phyloP scores from a whole-genome alignment of 92 coral and sea anemone genomes.

The Chrysogorgia sp. region DNA sequence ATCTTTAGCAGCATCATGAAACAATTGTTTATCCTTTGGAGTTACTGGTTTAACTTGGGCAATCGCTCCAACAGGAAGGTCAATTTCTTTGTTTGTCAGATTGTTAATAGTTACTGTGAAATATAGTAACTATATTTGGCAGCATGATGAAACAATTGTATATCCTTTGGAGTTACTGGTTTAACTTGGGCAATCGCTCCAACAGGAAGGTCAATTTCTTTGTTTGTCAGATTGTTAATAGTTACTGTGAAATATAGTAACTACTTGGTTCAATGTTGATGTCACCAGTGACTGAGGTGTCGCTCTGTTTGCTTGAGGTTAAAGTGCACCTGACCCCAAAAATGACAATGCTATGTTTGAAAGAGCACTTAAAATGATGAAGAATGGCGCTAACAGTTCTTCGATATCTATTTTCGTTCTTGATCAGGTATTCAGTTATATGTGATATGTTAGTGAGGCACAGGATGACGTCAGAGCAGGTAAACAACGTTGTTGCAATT shows the following conservation, averaged over 20 bases:
- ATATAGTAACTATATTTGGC: not conserved
- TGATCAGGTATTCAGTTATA: no score
- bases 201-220: not conserved
- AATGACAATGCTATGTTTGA: no score
- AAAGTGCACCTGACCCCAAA: no score
- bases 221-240: not conserved
- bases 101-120: not conserved
- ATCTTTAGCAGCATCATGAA: not conserved
- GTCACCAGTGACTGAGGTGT: not conserved
- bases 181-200: not conserved
- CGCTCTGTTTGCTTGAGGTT: not conserved
- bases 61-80: not conserved
- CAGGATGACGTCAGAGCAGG: no score
- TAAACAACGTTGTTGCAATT: no score
- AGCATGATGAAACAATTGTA: not conserved
- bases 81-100: not conserved
- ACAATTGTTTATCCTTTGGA: not conserved
- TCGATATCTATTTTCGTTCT: no score
- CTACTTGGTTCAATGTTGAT: not conserved
- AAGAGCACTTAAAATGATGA: no score
- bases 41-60: not conserved
- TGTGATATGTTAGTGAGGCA: no score
- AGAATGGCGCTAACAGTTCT: no score
- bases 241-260: not conserved
- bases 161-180: not conserved